Conservation (phyloP, 2,797 vertebrate genomes). For the Cirrhinus molitorella region DNA sequence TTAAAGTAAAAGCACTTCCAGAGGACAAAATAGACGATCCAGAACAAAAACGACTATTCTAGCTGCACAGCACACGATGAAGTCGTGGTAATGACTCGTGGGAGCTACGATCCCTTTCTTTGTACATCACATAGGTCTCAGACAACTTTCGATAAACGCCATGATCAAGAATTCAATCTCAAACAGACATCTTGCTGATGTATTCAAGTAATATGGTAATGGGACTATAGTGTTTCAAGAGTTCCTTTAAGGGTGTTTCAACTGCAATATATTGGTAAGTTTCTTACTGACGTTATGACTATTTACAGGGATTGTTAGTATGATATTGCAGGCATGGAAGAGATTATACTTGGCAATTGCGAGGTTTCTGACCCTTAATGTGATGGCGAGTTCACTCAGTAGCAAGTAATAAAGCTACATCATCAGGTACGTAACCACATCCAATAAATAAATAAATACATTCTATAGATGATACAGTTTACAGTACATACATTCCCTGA, state of each 20-base stretch:
- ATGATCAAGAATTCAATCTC: neutral
- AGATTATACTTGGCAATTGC: constrained; percentile 77
- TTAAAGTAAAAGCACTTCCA: constrained; percentile 38
- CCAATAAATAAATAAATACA: constrained; percentile 81
- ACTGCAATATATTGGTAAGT: constrained; percentile 14
- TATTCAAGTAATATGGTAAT: constrained; percentile 46
- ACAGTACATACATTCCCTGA: constrained; percentile 84
- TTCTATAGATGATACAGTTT: constrained; percentile 82
- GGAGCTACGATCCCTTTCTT: constrained; percentile 31
- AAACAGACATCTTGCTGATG: constrained; percentile 5
- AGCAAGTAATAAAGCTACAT: constrained; percentile 64
- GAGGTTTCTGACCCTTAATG: constrained; percentile 63
- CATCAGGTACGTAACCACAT: constrained; percentile 70
- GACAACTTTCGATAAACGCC: constrained; percentile 12
- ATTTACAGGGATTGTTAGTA: constrained; percentile 56
- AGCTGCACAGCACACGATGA: constrained; percentile 45
- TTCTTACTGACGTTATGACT: constrained; percentile 14
- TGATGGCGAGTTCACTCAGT: constrained; percentile 58
- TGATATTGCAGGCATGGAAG: constrained; percentile 68
- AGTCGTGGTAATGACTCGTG: constrained; percentile 2
- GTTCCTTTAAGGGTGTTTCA: constrained; percentile 37
- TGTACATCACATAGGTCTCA: constrained; percentile 23
- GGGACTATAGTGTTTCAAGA: constrained; percentile 38
- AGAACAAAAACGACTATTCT: constrained; percentile 49
- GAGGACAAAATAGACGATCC: constrained; percentile 38